Evolutionary conservation across 2,888 invertebrate species (phyloP).

Genomic region (Leptinotarsa haldemani): DNA sequence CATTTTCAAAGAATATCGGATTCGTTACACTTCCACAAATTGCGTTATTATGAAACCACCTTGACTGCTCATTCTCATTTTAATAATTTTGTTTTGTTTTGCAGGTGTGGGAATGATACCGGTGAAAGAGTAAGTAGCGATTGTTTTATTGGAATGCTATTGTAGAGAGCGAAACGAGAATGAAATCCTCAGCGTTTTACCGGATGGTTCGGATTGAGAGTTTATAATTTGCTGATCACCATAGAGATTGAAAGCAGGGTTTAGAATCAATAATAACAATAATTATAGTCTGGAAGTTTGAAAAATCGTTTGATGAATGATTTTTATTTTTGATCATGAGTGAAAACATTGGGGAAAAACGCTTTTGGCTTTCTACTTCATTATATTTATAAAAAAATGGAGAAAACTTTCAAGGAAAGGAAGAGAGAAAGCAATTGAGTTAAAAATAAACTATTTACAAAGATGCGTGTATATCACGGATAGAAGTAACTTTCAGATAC

Average conservation of each 20-base stretch:
- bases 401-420: too few relatives aligned
- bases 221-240: background rate
- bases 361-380: too few relatives aligned
- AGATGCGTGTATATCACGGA: too few relatives aligned
- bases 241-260: background rate
- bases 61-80: conserved; percentile 33
- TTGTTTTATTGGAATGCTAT: conserved; percentile 26
- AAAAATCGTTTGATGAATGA: too few relatives aligned
- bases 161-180: conserved; percentile 37
- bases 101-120: conserved; percentile 94
- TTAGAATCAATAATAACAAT: too few relatives aligned
- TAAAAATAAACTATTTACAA: too few relatives aligned
- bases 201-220: background rate
- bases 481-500: too few relatives aligned
- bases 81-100: conserved; percentile 62
- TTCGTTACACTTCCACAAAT: conserved; percentile 24
- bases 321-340: too few relatives aligned
- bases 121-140: conserved; percentile 84
- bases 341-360: too few relatives aligned
- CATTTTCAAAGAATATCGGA: conserved; percentile 13
- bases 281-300: too few relatives aligned
- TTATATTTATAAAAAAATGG: too few relatives aligned
- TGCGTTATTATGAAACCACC: conserved; percentile 35
- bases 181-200: conserved; percentile 14
- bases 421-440: too few relatives aligned